Conservation (phyloP, 2,888 invertebrate species). For the Lymantria dispar region DNA sequence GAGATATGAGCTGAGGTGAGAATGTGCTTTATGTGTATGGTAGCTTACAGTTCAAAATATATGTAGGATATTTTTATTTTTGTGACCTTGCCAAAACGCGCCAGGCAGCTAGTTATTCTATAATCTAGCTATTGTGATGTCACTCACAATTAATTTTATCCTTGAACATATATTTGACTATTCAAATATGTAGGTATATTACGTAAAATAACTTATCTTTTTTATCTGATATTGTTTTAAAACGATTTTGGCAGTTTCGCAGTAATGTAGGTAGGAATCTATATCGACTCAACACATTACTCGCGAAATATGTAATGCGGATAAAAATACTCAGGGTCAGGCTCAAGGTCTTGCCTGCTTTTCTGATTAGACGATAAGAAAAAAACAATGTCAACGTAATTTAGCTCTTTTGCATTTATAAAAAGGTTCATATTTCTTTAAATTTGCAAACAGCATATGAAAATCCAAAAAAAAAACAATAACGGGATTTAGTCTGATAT, state of each 20-base stretch:
- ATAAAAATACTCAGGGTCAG: slow-evolving; percentile 80
- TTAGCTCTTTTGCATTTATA: slow-evolving; percentile 37
- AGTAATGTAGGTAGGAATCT: slow-evolving; percentile 50
- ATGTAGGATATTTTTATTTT: too few relatives aligned
- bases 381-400: slow-evolving; percentile 40
- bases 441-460: slow-evolving; percentile 8
- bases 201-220: slow-evolving; percentile 34
- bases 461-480: slow-evolving; percentile 60
- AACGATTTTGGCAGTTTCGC: slow-evolving; percentile 50
- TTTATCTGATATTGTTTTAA: slow-evolving; percentile 46
- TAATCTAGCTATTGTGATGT: slow-evolving; percentile 10
- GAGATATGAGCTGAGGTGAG: too few relatives aligned
- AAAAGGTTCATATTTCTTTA: slow-evolving; percentile 48
- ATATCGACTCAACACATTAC: slow-evolving; percentile 37
- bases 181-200: slow-evolving; percentile 12
- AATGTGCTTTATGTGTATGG: too few relatives aligned
- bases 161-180: slow-evolving; percentile 21
- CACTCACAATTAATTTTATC: slow-evolving; percentile 21
- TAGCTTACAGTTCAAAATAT: too few relatives aligned
- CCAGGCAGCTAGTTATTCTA: not conserved
- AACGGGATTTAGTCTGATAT: slow-evolving; percentile 72
- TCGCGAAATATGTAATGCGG: slow-evolving; percentile 73
- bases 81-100: too few relatives aligned
- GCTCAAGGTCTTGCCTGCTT: slow-evolving; percentile 74
- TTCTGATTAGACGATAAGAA: slow-evolving; percentile 79